These are phyloP conservation scores for Mimumesa dahlbomi DNA, from an alignment of 2,888 invertebrate species.

Conservation along the genomic window DNA sequence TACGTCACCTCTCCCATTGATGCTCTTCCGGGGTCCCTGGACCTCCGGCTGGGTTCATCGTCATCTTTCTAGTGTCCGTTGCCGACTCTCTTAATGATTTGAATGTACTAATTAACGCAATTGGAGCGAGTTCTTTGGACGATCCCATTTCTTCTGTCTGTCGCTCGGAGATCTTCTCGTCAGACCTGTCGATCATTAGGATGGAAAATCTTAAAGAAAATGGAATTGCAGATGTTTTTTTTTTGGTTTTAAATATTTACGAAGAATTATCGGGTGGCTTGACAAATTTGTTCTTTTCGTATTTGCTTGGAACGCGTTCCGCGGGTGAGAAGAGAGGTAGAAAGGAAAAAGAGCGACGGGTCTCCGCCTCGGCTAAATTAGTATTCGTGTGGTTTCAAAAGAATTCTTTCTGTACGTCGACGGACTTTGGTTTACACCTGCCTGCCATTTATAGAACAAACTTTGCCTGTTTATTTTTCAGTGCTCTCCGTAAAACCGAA, in stretches of 20 bases:
- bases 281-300: not conserved
- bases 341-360: not conserved
- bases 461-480: constrained; percentile 33
- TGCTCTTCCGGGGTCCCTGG: constrained; percentile 48
- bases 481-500: constrained; percentile 10
- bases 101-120: constrained; percentile 26
- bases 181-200: constrained; percentile 40
- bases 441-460: constrained; percentile 47
- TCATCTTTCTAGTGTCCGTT: constrained; percentile 29
- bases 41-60: constrained; percentile 48
- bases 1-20: constrained; percentile 68
- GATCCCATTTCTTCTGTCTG: constrained; percentile 40
- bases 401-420: constrained; percentile 4
- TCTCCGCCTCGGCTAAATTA: not conserved
- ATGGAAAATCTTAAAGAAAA: too few relatives aligned
- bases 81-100: constrained; percentile 20
- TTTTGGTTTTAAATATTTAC: not conserved
- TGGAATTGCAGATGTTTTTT: too few relatives aligned
- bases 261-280: not conserved
- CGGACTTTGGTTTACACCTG: constrained; percentile 22
- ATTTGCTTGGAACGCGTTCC: not conserved
- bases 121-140: constrained; percentile 9
- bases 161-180: constrained; percentile 11
- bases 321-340: not conserved
- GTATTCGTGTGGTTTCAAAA: constrained; percentile 8